A percentile compares a stretch with the other conserved stretches of the same genome.
Evolutionary conservation across 1,140 invertebrate species (phyloP).

Genomic region (Melipona quadrifasciata): DNA sequence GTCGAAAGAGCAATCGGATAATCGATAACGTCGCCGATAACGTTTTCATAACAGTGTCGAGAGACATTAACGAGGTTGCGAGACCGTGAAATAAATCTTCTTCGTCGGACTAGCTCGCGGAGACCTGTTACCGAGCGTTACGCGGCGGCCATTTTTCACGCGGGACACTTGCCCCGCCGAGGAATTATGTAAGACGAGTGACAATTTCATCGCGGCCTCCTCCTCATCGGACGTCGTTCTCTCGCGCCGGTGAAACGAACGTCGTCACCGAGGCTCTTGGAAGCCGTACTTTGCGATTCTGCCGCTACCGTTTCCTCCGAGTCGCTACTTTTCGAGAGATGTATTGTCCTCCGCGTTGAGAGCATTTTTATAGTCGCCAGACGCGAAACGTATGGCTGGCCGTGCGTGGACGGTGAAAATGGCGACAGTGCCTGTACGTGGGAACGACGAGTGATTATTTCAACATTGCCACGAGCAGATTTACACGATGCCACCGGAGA

Average conservation of each 20-base stretch:
- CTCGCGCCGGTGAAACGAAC: not conserved
- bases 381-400: no score
- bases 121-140: conserved; percentile 1
- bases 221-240: not conserved
- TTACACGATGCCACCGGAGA: no score
- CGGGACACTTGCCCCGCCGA: not conserved
- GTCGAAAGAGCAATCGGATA: not conserved
- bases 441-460: no score
- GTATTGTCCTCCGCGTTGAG: not conserved
- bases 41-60: conserved; percentile 13
- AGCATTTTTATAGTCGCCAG: not conserved
- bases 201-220: conserved; percentile 18
- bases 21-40: conserved; percentile 4
- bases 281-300: conserved; percentile 10
- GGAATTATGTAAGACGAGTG: conserved; percentile 27
- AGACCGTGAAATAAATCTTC: conserved; percentile 29
- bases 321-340: not conserved
- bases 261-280: no score
- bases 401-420: not conserved
- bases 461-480: no score
- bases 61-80: conserved; percentile 26
- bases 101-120: conserved; percentile 1
- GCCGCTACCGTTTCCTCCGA: not conserved
- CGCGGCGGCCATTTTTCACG: conserved; percentile 4
- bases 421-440: not conserved